A percentile compares a stretch with the other conserved stretches of the same genome.
phyloP scores from a whole-genome alignment of 1,140 invertebrate genomes.

The Patella vulgata region DNA sequence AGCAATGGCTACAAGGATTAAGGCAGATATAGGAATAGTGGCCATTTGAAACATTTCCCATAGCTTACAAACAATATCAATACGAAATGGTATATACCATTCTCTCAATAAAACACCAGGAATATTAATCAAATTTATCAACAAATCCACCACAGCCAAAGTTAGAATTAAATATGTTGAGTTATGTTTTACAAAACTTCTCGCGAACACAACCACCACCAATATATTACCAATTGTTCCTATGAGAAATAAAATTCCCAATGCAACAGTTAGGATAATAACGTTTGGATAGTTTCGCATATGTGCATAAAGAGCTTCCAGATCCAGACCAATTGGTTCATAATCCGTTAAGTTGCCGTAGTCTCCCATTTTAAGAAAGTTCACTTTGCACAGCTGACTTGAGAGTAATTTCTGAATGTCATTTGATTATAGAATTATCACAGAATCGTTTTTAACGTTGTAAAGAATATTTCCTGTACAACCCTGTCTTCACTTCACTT shows the following conservation, averaged over 20 bases:
- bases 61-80: constrained; percentile 42
- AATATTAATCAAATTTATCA: constrained; percentile 46
- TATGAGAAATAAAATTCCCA: constrained; percentile 36
- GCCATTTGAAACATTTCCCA: constrained; percentile 39
- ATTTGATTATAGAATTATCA: no score
- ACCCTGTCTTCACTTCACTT: no score
- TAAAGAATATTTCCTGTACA: no score
- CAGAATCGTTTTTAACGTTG: no score
- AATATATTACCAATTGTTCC: constrained; percentile 46
- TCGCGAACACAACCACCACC: constrained; percentile 40
- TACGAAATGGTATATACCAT: constrained; percentile 44
- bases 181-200: constrained; percentile 29
- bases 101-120: constrained; percentile 46
- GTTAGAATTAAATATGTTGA: constrained; percentile 46
- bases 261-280: constrained; percentile 29
- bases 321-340: no score
- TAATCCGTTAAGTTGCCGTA: no score
- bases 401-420: no score
- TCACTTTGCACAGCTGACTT: no score
- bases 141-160: constrained; percentile 46
- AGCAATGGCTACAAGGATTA: constrained; percentile 47
- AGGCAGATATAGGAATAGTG: constrained; percentile 44
- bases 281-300: constrained; percentile 20
- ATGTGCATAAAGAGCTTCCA: no score
- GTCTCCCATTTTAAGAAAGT: no score